phyloP scores from a whole-genome alignment of 30 jellyfish, hydroid and myxozoan species.

The Clytia hemisphaerica region DNA sequence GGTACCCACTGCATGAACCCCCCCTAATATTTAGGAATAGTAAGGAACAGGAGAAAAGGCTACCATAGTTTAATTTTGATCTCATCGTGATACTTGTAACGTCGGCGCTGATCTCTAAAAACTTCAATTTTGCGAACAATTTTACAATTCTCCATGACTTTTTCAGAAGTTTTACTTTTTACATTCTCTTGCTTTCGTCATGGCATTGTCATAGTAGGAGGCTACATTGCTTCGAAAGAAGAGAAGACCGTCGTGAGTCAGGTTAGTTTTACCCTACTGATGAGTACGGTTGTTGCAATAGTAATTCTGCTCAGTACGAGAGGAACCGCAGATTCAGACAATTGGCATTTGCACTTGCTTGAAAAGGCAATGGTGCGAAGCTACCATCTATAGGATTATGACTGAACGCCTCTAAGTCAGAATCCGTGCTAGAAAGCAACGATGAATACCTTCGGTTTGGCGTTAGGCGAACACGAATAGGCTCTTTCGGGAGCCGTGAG shows the following conservation, averaged over 20 bases:
- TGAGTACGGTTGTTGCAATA: slow-evolving; percentile 53
- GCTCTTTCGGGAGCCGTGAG: slow-evolving; percentile 13
- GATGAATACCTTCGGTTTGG: slow-evolving; percentile 1
- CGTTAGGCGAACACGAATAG: slow-evolving; percentile 31
- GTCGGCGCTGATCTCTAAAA: no score
- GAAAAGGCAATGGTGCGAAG: slow-evolving; percentile 73
- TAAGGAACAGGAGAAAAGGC: no score
- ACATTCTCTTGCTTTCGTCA: no score
- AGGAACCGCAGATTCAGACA: slow-evolving; percentile 66
- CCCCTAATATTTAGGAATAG: no score
- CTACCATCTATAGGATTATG: slow-evolving; percentile 64
- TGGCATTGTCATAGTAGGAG: no score
- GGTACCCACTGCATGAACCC: no score
- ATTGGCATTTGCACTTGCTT: slow-evolving; percentile 52
- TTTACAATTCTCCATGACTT: no score
- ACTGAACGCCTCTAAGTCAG: slow-evolving; percentile 61
- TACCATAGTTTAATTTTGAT: no score
- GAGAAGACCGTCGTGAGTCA: slow-evolving; percentile 74
- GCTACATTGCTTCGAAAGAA: no score
- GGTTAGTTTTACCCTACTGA: slow-evolving; percentile 41
- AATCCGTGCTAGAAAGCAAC: slow-evolving; percentile 51
- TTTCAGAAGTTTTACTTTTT: no score
- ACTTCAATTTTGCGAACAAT: no score
- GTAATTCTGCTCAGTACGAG: slow-evolving; percentile 67
- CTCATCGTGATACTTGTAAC: no score